Conservation (phyloP, 2,797 vertebrate genomes). For the Hozukius guyotensis region DNA sequence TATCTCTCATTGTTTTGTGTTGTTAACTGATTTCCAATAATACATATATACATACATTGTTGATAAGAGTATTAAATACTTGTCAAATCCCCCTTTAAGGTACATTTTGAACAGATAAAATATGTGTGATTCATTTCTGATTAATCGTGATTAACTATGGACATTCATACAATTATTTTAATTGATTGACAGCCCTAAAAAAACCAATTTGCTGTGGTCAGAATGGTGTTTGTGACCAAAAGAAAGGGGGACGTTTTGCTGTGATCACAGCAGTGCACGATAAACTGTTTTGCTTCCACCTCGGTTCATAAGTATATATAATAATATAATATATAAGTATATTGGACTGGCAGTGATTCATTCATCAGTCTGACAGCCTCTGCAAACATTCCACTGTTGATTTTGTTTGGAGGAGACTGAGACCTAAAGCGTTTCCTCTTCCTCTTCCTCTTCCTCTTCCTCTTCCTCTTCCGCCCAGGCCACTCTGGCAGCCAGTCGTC, state of each 20-base stretch:
- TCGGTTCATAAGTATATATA: no score
- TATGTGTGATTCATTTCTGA: no score
- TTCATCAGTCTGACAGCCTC: neutral
- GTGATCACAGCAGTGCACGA: neutral
- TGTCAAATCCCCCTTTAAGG: no score
- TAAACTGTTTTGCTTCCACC: neutral
- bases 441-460: neutral
- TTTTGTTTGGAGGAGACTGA: neutral
- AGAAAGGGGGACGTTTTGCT: neutral
- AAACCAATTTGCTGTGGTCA: neutral
- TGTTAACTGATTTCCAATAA: no score
- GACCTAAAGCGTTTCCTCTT: neutral
- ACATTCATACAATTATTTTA: no score
- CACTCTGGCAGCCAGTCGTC: conserved; percentile 93
- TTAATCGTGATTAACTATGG: no score
- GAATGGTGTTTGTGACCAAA: neutral
- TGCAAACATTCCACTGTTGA: neutral
- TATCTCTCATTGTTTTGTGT: no score
- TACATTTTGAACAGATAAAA: no score
- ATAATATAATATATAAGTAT: neutral
- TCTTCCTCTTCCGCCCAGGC: conserved; percentile 78
- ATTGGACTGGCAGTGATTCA: neutral
- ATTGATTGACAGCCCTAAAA: no score
- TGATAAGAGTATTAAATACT: no score
- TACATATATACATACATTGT: neutral